A percentile compares a stretch with the other conserved stretches of the same genome.
These are phyloP conservation scores for Ophthalmolycus amberensis DNA, from an alignment of 2,113 vertebrate species.

Conservation along the genomic window DNA sequence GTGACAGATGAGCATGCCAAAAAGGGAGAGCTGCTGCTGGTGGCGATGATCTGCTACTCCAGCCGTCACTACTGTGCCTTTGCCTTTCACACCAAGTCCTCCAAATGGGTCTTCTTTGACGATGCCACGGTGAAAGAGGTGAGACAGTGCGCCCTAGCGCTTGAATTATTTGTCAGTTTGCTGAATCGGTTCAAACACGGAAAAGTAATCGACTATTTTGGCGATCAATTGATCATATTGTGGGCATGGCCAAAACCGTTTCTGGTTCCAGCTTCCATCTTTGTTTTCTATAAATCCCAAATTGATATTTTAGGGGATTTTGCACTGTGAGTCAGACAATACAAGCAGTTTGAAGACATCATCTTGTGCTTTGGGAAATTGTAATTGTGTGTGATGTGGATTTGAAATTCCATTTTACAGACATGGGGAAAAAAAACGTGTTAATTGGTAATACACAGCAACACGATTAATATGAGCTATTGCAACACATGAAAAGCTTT, in stretches of 20 bases:
- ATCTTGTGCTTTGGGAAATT: not conserved
- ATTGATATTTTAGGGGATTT: not conserved
- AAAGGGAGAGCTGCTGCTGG: slow-evolving; percentile 91
- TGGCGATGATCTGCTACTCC: slow-evolving; percentile 97
- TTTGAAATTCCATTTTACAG: not conserved
- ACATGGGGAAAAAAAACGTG: not conserved
- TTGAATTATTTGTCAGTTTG: not conserved
- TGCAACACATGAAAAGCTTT: not conserved
- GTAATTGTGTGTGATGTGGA: not conserved
- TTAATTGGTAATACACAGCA: not conserved
- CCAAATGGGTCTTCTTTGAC: slow-evolving; percentile 98
- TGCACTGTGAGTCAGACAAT: not conserved
- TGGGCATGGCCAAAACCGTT: not conserved
- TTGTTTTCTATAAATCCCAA: not conserved
- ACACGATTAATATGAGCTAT: not conserved
- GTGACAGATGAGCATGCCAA: slow-evolving; percentile 96
- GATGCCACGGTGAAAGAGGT: slow-evolving; percentile 99
- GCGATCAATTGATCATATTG: not conserved
- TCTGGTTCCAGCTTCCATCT: not conserved
- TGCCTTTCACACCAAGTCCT: slow-evolving; percentile 94
- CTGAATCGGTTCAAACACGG: not conserved
- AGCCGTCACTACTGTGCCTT: slow-evolving; percentile 98
- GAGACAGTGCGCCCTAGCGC: slow-evolving; percentile 1
- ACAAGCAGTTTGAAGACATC: not conserved
- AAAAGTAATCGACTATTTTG: not conserved